Evolutionary conservation across 2,888 invertebrate species (phyloP), one percentile per base, ranked within the genome.

Genomic region (Monochamus alternatus): DNA sequence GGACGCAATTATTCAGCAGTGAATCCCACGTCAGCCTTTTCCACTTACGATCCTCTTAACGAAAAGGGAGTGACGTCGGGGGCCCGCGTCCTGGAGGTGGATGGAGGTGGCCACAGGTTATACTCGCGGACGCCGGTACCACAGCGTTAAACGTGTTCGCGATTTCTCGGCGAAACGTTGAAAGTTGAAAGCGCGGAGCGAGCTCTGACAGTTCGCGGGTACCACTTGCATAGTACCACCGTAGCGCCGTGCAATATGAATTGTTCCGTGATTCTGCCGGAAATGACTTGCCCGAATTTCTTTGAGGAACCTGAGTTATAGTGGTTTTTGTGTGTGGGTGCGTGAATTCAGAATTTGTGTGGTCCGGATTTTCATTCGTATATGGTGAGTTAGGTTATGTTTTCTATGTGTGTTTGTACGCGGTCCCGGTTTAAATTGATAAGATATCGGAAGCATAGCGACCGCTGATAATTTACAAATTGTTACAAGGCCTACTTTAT

Each of bases 271-370:
- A 69, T 78, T 71, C 67, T 79, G 52, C 75, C 78, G 73, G 77
- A 76, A 78, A 79, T 79, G 79, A 79, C 79, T 79, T 73, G 70
- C 76, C 75, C 58, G 59, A 51, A 63, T 74, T 65, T 75, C 47
- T 66, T 65, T 51, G 47, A 66, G 38, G 60, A 66, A 73, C 73
- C 55, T 59, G 62, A 62, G 74, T 79, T 76, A 78, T 78, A 76
- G 75, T 73, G 52, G 22, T n/a, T n/a, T n/a, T 51, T 52, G 77
- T 77, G 75, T 69, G 60, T 75, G 59, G 51, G 31, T 64, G 58
- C 58, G 67, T 43, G 51, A 38, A 5, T 7, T 4, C 38, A 5
- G 38, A 38, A 38, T 38, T 38, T 38, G 58, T 52, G 67, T 43
- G 38, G 22, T 30, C 44, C 30, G 10, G 44, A 73, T 60, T 62